phyloP scores from a whole-genome alignment of 2,113 vertebrate species.

The Jaculus jaculus region DNA sequence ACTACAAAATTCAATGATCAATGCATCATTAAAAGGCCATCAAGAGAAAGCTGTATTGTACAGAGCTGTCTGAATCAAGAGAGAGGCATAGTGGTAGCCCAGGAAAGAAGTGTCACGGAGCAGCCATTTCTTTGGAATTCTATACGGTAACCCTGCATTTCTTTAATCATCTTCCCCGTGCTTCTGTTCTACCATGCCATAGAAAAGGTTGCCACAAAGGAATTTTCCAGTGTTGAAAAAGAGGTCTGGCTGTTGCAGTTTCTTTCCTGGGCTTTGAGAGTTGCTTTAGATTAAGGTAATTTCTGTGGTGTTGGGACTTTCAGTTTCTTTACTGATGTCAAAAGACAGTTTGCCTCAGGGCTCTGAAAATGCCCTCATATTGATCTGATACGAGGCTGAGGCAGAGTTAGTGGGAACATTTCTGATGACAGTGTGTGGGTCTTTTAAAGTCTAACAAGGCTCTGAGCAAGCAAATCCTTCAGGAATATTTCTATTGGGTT shows the following conservation, averaged over 20 bases:
- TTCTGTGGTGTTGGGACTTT: background rate
- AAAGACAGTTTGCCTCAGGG: background rate
- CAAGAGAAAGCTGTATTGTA: background rate
- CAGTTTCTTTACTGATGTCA: background rate
- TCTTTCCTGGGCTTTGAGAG: background rate
- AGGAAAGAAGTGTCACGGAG: too few relatives aligned
- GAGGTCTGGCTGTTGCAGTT: background rate
- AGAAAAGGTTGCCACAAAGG: background rate
- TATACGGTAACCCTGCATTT: background rate
- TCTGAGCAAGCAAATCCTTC: background rate
- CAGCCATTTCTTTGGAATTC: background rate
- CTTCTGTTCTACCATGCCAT: background rate
- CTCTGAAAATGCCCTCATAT: background rate
- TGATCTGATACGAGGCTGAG: background rate
- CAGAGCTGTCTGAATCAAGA: background rate
- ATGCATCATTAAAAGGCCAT: background rate
- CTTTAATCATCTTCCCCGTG: constrained; percentile 1
- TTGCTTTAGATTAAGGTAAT: background rate
- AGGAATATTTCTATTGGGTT: background rate
- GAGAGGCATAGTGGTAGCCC: too few relatives aligned
- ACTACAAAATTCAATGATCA: background rate
- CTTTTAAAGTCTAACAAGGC: background rate
- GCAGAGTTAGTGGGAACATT: background rate
- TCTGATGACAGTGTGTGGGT: background rate
- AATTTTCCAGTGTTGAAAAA: background rate